Base-by-base conservation (phyloP, 1,140 invertebrate genomes). In the Magallana ariakensis region DNA sequence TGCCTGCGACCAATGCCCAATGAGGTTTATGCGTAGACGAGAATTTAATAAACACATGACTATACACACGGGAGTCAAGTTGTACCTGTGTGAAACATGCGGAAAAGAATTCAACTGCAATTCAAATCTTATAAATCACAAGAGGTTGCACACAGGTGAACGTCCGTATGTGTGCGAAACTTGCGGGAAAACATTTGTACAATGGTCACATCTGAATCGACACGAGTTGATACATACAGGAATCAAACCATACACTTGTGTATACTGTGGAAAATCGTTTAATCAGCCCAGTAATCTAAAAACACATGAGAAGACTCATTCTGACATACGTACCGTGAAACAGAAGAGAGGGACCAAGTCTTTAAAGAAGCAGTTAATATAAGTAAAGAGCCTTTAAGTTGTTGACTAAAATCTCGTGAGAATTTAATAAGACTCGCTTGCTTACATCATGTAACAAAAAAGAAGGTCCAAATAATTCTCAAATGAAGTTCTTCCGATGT, bases 1-100 rank as follows among this genome's bases (percentile, higher is more conserved):
- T 92, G 96, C 96, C 55, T 98, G 97, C 93, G 97, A 98, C 95
- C 97, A 96, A 70, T 98, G 97, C 94, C 97, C 96, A 85, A 98
- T 98, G 93, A 97, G 97, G 1, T 98, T 98, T 93, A 97, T 98
- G 91, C 70, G 80, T 33, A 89, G 82, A 66, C 13, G 53, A 55
- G 46, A 85, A 70, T 60, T 89, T 3, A 57, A 22, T 22, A 60
- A 70, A 83, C 98, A 97, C 92, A 97, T 98, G 33, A 46, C 33
- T 4, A 4, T 46, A 98, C 19, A 97, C 98, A 92, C 87, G 83
- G 84, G 85, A 11, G 62, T 84, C 60, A 88, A 86, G 75, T 85
- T 81, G 33, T 83, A 83, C 66, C 55, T 83, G 8, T 87, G 86
- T 55, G 62, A 75, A 3, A 60, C 75, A n/a, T 87, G 86, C 53